These are phyloP conservation scores for Lycophotia porphyrea DNA, from an alignment of 2,888 invertebrate genomes.

Conservation along the genomic window DNA sequence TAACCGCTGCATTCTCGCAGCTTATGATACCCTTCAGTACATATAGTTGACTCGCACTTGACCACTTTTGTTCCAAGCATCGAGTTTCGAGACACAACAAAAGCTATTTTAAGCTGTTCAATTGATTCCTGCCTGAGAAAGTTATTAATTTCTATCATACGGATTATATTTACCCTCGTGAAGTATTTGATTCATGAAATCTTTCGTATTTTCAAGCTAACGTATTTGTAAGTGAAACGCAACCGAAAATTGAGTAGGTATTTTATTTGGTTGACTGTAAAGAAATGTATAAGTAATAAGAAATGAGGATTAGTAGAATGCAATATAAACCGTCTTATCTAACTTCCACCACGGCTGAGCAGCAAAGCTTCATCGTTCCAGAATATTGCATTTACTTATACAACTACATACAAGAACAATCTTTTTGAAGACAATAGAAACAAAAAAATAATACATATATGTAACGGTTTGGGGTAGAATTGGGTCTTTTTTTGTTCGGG, in stretches of 20 bases:
- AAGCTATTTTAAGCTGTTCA: conserved; percentile 11
- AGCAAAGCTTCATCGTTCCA: not conserved
- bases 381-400: not conserved
- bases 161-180: not conserved
- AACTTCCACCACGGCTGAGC: not conserved
- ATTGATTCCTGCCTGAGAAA: not conserved
- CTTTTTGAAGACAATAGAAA: not conserved
- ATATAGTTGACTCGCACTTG: conserved; percentile 4
- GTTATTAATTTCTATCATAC: not conserved
- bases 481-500: no score
- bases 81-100: conserved; percentile 24
- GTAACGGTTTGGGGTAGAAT: no score
- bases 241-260: no score
- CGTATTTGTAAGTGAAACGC: not conserved
- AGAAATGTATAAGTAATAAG: not conserved
- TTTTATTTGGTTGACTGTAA: not conserved
- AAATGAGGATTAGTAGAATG: not conserved
- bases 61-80: conserved; percentile 15
- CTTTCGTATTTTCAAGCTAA: not conserved
- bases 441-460: no score
- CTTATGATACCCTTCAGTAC: not conserved
- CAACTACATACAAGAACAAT: not conserved
- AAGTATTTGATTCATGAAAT: not conserved
- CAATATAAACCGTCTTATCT: not conserved
- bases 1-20: not conserved